Evolutionary conservation across 2,113 vertebrate genomes (phyloP).

Genomic region (Arizona elegans): DNA sequence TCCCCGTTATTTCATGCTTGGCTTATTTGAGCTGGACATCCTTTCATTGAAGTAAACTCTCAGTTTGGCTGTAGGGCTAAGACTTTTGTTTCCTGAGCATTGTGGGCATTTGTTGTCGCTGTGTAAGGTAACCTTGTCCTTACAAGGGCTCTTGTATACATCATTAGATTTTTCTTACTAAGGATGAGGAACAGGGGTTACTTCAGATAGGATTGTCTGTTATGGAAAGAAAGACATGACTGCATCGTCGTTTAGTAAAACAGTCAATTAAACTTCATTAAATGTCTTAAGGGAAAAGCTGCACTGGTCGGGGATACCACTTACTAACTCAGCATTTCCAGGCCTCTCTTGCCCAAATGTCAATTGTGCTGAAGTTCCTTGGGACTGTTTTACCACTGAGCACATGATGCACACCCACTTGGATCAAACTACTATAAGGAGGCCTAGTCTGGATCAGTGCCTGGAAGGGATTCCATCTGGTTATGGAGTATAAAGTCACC

Average conservation of each 20-base stretch:
- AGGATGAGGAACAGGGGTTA: not conserved
- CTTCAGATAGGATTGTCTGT: not conserved
- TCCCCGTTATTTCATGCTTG: not conserved
- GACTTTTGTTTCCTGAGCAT: not conserved
- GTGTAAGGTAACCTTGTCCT: not conserved
- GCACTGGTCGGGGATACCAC: not conserved
- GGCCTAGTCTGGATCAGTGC: not conserved
- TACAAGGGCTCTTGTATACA: not conserved
- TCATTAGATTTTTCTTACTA: not conserved
- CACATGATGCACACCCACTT: not conserved
- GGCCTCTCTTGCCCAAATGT: not conserved
- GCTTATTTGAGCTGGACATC: not conserved
- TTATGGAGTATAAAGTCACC: not conserved
- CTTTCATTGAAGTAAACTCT: not conserved
- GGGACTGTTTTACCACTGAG: not conserved
- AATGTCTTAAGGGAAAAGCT: not conserved
- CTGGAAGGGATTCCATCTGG: not conserved
- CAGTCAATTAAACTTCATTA: not conserved
- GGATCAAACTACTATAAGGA: not conserved
- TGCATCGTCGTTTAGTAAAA: not conserved
- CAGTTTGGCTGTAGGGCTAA: not conserved
- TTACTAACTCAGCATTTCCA: not conserved
- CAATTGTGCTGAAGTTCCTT: not conserved
- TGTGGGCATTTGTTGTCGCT: constrained; percentile 17
- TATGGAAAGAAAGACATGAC: not conserved